Conservation (phyloP, 2,113 vertebrate species). For the Equus quagga region DNA sequence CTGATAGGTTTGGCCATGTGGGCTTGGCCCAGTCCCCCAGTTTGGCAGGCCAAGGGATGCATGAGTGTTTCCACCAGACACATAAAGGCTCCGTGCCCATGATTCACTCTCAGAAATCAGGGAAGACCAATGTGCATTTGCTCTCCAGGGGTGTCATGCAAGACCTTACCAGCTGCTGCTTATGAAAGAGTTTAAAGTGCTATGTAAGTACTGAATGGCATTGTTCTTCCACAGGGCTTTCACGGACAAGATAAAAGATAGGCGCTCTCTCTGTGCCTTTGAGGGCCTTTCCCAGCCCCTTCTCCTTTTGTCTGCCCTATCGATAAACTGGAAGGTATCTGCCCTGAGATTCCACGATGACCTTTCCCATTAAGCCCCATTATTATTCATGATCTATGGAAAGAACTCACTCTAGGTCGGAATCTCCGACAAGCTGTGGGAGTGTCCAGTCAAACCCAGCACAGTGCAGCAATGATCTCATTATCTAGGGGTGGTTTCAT, state of each 20-base stretch:
- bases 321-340: conserved; percentile 64
- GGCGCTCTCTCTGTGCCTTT: background rate
- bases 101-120: background rate
- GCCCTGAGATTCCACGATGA: conserved; percentile 64
- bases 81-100: background rate
- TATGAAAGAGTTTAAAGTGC: conserved; percentile 8
- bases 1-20: too few relatives aligned
- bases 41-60: background rate
- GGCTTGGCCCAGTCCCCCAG: background rate
- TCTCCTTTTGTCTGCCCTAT: conserved; percentile 65
- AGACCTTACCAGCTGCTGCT: background rate
- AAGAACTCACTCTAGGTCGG: conserved; percentile 54
- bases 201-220: conserved; percentile 27
- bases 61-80: background rate
- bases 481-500: conserved; percentile 32
- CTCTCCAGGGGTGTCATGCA: background rate
- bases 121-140: background rate
- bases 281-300: conserved; percentile 66
- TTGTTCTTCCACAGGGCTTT: conserved; percentile 62
- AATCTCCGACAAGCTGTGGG: background rate
- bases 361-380: conserved; percentile 47
- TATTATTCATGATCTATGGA: conserved; percentile 39
- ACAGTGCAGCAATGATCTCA: conserved; percentile 17
- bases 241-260: conserved; percentile 55
- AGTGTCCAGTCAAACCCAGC: background rate